Conservation (phyloP, 2,888 invertebrate genomes). For the Saturnia japonica region DNA sequence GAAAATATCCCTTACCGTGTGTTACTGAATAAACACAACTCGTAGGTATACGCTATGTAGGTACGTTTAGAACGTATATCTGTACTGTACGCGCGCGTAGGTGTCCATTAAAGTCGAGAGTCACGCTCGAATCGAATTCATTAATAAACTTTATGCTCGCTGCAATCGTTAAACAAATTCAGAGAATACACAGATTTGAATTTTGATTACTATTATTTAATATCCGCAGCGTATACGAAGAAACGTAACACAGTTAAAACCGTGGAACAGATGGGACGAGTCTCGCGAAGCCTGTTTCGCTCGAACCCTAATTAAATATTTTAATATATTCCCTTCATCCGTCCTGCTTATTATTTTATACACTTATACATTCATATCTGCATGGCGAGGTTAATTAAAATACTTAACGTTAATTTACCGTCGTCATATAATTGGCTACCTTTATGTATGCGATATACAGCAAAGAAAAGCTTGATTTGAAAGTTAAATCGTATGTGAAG, state of each 20-base stretch:
- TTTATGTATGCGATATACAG: conserved; percentile 12
- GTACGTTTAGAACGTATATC: conserved; percentile 35
- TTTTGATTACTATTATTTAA: conserved; percentile 65
- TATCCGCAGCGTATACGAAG: conserved; percentile 57
- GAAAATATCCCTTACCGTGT: conserved; percentile 59
- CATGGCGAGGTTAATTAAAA: conserved; percentile 53
- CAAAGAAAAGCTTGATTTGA: conserved; percentile 13
- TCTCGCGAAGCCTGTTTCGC: conserved; percentile 54
- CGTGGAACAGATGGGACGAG: conserved; percentile 53
- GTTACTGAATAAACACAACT: conserved; percentile 54
- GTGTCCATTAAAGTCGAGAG: conserved; percentile 45
- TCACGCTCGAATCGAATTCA: conserved; percentile 50
- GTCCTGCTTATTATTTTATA: conserved; percentile 51
- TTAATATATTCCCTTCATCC: conserved; percentile 70
- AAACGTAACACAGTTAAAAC: conserved; percentile 61
- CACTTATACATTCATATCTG: conserved; percentile 36
- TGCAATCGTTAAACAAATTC: conserved; percentile 45
- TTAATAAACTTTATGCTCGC: conserved; percentile 47
- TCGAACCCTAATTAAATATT: conserved; percentile 71
- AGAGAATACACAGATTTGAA: conserved; percentile 55
- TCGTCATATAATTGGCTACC: conserved; percentile 38
- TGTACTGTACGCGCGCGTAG: conserved; percentile 32
- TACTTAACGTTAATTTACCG: conserved; percentile 36
- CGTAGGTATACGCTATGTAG: conserved; percentile 25
- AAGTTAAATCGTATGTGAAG: conserved; percentile 2